phyloP scores from a whole-genome alignment of 2,888 invertebrate genomes.

The Leptinotarsa juncta region DNA sequence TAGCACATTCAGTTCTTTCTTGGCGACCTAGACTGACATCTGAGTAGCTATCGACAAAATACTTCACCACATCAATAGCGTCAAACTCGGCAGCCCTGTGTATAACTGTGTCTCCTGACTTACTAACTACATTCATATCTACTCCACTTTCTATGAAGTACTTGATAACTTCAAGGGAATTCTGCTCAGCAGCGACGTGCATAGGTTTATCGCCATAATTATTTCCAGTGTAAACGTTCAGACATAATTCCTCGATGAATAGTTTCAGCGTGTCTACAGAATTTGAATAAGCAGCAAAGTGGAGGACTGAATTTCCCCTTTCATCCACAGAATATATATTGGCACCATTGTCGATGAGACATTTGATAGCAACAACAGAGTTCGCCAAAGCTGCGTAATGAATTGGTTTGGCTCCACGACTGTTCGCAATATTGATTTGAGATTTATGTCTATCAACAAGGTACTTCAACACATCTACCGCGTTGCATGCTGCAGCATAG shows the following conservation, averaged over 20 bases:
- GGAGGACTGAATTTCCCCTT: not conserved
- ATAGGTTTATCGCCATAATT: conserved; percentile 6
- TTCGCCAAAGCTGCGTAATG: conserved; percentile 13
- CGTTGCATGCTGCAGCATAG: not conserved
- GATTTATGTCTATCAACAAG: not conserved
- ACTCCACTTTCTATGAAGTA: not conserved
- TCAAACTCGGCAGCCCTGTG: conserved; percentile 3
- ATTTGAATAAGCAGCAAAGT: conserved; percentile 7
- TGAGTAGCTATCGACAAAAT: not conserved
- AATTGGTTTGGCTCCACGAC: conserved; percentile 8
- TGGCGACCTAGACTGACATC: not conserved
- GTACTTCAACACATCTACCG: conserved; percentile 9
- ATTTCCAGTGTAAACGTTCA: conserved; percentile 11
- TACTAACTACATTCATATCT: not conserved
- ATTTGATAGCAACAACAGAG: not conserved
- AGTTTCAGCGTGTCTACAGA: not conserved
- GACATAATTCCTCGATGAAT: not conserved
- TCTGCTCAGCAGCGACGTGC: conserved; percentile 12
- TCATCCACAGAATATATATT: not conserved
- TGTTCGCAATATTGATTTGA: not conserved
- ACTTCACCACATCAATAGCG: conserved; percentile 8
- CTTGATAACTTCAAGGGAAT: conserved; percentile 13
- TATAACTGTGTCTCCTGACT: not conserved
- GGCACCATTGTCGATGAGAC: conserved; percentile 6
- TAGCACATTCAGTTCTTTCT: no score